phyloP scores from a whole-genome alignment of 2,888 invertebrate genomes.

The Sarcophaga caerulescens region DNA sequence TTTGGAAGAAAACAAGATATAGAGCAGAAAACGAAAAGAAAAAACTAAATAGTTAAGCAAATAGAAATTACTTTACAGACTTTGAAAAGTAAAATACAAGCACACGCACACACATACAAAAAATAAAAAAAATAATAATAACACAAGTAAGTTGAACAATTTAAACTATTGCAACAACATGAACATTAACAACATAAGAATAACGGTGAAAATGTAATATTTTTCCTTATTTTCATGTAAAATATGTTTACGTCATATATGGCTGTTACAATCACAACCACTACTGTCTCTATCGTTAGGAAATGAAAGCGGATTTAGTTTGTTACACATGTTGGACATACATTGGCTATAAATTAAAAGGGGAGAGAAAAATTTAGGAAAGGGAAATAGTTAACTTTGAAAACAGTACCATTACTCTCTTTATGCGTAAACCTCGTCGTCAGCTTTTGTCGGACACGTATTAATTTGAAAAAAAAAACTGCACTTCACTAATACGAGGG shows the following conservation, averaged over 20 bases:
- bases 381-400: too few relatives aligned
- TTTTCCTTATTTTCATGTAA: conserved; percentile 9
- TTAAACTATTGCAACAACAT: neutral
- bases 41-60: conserved; percentile 45
- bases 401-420: too few relatives aligned
- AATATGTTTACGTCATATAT: conserved; percentile 54
- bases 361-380: too few relatives aligned
- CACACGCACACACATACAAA: neutral
- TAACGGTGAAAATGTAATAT: conserved; percentile 11
- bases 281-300: neutral
- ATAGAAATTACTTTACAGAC: conserved; percentile 24
- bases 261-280: conserved; percentile 14
- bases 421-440: too few relatives aligned
- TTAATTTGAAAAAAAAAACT: too few relatives aligned
- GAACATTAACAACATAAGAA: neutral
- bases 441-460: too few relatives aligned
- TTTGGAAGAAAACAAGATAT: conserved; percentile 35
- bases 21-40: neutral
- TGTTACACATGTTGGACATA: neutral
- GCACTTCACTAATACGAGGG: too few relatives aligned
- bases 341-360: too few relatives aligned
- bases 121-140: neutral
- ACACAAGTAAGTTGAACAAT: neutral
- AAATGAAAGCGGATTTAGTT: neutral
- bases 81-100: conserved; percentile 28